Base-by-base conservation (phyloP, 53 echinoderm and acorn worm species). In the Patiria pectinifera region DNA sequence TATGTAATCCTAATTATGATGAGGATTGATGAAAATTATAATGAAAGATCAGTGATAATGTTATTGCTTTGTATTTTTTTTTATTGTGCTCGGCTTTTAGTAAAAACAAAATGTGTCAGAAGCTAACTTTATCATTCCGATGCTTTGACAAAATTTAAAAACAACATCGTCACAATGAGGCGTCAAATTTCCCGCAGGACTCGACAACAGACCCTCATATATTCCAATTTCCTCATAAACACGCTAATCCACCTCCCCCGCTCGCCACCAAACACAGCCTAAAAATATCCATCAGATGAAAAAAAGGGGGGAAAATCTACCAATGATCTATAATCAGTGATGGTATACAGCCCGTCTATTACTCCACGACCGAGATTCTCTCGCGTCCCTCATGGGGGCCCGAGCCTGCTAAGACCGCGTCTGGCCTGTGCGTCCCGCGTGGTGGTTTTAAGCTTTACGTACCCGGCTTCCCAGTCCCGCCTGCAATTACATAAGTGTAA, bases 401-500 rank as follows among this genome's bases (percentile, higher is more conserved):
- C 11, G 25, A 75, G 53, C 3, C 23, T 45, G 76, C 48, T 74
- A 49, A 74, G 87, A 87, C 87, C 49, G 66, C 48, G 25, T 22
- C 75, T 53, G 76, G 66, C 66, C 60, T 14, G 14, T 18, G 15
- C 66, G 66, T 66, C 43, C 87, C 75, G 87, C 58, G 58, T 58
- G n/a, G 58, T 22, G 82, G 14, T 45, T 53, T 53, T 53, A 13
- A 11, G 59, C 5, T 22, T 53, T 82, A 59, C 82, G 82, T 59
- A 21, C 24, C 15, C 44, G 4, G 13, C 10, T 19, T 19, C 72
- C 74, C 22, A 15, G 87, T 87, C 87, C 58, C 74, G 58, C 14
- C 25, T 75, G 87, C 87, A 87, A 87, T 87, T 87, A 87, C 87
- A 87, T 76, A 87, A 87, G 87, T 87, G 87, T 87, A 74, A 87